Evolutionary conservation across 2,888 invertebrate species (phyloP).

Genomic region (Lepidocyrtoides sp.): DNA sequence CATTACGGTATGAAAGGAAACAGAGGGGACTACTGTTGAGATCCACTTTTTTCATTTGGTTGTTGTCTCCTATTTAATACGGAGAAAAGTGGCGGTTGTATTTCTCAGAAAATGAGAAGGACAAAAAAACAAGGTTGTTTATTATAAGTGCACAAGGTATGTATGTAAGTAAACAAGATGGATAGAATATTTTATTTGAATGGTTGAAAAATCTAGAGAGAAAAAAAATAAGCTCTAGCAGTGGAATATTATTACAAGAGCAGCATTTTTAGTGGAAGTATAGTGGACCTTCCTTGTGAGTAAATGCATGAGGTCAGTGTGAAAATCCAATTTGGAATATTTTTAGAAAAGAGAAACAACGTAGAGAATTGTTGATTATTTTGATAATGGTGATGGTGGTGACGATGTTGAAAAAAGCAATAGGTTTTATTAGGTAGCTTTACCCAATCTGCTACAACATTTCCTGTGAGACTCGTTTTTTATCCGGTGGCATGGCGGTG

Average conservation of each 20-base stretch:
- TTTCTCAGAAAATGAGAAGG: constrained; percentile 44
- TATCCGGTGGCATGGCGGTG: neutral
- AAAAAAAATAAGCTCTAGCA: no score
- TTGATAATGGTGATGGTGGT: neutral
- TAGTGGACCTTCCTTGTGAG: neutral
- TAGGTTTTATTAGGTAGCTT: constrained; percentile 47
- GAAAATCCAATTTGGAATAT: neutral
- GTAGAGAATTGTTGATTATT: neutral
- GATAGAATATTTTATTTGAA: no score
- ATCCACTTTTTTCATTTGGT: neutral
- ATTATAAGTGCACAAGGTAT: neutral
- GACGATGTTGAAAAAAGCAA: neutral
- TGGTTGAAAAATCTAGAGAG: no score
- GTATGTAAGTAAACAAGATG: no score
- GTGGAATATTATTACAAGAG: no score
- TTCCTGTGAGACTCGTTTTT: constrained; percentile 25
- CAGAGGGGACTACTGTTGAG: neutral
- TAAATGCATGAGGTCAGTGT: neutral
- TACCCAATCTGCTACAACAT: constrained; percentile 39
- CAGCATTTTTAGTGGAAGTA: no score
- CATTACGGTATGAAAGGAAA: neutral
- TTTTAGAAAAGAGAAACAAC: neutral
- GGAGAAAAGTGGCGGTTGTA: constrained; percentile 65
- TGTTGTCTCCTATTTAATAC: constrained; percentile 22
- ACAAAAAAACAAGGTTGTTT: neutral